Base-by-base conservation (phyloP, 1,140 invertebrate genomes). In the Drosophila pseudoananassae region DNA sequence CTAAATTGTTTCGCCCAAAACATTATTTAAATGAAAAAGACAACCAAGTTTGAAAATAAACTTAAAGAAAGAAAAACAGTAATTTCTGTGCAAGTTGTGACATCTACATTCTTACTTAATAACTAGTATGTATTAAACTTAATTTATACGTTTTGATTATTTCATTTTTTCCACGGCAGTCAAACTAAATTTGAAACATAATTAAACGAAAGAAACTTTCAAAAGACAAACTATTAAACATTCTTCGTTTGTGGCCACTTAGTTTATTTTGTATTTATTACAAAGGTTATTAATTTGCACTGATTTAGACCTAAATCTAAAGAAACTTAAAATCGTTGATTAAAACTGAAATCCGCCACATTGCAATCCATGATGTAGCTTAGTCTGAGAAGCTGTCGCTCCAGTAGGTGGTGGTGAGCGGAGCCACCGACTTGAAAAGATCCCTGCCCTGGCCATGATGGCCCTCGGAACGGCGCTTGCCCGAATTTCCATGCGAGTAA, bases 311-410 rank as follows among this genome's bases (percentile, higher is more conserved):
- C 36, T 70, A 70, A 40, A 56, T 20, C 66, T 70, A 70, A 10
- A 7, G 36, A 47, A 70, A 70, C 66, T 54, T 56, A 70, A 70
- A 70, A 69, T 70, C 63, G 64, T 69, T 69, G 50, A 70, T 69
- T 38, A 29, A 68, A 69, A 55, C 51, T 25, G 4, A 52, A 36
- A 52, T 69, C 50, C 40, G n/a, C 14, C 31, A 33, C 10, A 10
- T 2, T 25, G 65, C 12, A 33, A 38, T 29, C 9, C 17, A 10
- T 31, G n/a, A 4, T 31, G 25, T 8, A 29, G 29, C n/a, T 66
- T 92, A 92, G 58, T 92, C 92, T 5, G 92, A 92, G 63, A 92
- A 92, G 40, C 92, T 92, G 60, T 92, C 92, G 61, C 92, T 92
- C 92, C 92, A 92, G 53, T 92, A 92, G 10, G 92, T 92, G 33